phyloP scores from a whole-genome alignment of 2,888 invertebrate genomes.

The Shargacucullia verbasci region DNA sequence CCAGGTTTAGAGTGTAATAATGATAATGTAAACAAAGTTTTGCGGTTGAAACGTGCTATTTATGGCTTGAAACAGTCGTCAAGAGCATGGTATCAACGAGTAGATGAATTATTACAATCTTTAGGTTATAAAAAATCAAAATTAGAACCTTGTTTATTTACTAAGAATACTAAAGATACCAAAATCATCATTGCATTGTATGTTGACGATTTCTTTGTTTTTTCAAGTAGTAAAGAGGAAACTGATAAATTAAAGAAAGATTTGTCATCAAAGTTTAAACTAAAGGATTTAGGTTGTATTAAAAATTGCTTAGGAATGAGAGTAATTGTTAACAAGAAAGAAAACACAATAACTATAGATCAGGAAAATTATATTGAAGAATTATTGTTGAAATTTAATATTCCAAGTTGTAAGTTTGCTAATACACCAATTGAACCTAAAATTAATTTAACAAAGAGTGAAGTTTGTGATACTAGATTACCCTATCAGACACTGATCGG shows the following conservation, averaged over 20 bases:
- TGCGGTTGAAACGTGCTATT: too few species aligned
- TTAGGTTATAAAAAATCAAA: too few species aligned
- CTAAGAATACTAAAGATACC: too few species aligned
- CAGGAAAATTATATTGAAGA: constrained; percentile 13
- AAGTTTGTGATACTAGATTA: constrained; percentile 6
- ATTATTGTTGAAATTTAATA: constrained; percentile 9
- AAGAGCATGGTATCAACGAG: too few species aligned
- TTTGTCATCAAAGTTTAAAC: constrained; percentile 11
- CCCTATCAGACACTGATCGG: constrained; percentile 20
- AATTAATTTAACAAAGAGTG: constrained; percentile 9
- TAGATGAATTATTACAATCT: too few species aligned
- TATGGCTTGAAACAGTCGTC: too few species aligned
- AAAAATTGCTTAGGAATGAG: constrained; percentile 10
- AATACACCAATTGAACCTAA: constrained; percentile 18
- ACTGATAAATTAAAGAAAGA: constrained; percentile 3
- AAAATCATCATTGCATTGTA: too few species aligned
- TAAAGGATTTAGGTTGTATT: constrained; percentile 16
- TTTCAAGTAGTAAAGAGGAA: constrained; percentile 8
- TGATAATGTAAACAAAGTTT: too few species aligned
- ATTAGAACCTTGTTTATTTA: too few species aligned
- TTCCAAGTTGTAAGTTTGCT: neutral
- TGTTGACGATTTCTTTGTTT: constrained; percentile 13
- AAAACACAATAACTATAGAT: constrained; percentile 6
- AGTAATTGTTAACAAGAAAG: constrained; percentile 1
- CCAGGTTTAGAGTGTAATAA: too few species aligned